phyloP scores from a whole-genome alignment of 2,113 vertebrate species.

The Callopanchax toddi region DNA sequence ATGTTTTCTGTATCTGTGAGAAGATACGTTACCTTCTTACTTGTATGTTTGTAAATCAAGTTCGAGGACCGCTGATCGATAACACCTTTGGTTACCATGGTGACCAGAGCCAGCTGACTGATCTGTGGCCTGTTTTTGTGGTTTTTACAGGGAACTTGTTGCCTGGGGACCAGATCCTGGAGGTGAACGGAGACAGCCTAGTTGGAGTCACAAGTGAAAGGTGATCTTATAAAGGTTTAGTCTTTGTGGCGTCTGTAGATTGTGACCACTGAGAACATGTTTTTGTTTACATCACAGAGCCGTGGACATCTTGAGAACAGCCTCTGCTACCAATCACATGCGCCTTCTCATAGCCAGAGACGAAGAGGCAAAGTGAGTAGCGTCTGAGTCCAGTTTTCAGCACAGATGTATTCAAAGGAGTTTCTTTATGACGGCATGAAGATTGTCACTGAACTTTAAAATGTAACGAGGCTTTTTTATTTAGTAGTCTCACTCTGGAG shows the following conservation, averaged over 20 bases:
- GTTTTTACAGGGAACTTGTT: constrained; percentile 83
- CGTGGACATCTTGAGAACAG: constrained; percentile 87
- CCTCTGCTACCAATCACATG: constrained; percentile 90
- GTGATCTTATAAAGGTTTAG: constrained; percentile 60
- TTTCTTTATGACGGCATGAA: too few relatives aligned
- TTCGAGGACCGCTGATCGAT: too few relatives aligned
- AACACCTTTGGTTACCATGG: too few relatives aligned
- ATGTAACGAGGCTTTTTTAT: too few relatives aligned
- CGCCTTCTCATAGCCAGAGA: constrained; percentile 88
- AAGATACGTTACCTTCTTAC: too few relatives aligned
- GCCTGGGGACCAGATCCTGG: constrained; percentile 91
- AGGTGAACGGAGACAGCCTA: constrained; percentile 89
- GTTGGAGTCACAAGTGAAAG: constrained; percentile 89
- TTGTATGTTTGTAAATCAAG: too few relatives aligned
- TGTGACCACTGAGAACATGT: neutral
- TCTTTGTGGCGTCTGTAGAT: neutral
- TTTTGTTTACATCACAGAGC: constrained; percentile 76
- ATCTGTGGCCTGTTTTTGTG: constrained; percentile 17
- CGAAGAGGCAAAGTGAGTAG: constrained; percentile 86
- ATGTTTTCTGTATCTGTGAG: too few relatives aligned
- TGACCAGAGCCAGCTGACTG: too few relatives aligned
- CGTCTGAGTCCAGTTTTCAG: neutral
- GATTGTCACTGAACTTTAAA: too few relatives aligned
- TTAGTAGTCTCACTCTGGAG: too few relatives aligned
- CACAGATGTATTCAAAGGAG: too few relatives aligned